Conservation (phyloP, 2,888 invertebrate genomes). For the Pharmacophagus antenor region DNA sequence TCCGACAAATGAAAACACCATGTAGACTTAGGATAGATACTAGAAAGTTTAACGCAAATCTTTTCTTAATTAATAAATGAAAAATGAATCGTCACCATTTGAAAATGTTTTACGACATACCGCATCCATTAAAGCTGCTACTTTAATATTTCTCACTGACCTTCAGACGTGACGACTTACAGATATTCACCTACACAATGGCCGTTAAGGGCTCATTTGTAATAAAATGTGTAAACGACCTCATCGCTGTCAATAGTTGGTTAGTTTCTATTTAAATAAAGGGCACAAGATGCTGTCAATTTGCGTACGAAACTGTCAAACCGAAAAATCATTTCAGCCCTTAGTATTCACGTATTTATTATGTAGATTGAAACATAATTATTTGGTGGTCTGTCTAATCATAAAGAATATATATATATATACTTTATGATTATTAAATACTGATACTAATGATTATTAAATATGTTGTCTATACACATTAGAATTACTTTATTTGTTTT, state of each 20-base stretch:
- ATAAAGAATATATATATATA: too few relatives aligned
- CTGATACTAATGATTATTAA: too few relatives aligned
- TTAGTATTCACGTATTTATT: too few relatives aligned
- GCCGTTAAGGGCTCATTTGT: constrained; percentile 14
- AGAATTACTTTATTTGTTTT: constrained; percentile 35
- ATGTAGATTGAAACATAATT: too few relatives aligned
- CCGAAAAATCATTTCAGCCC: background rate
- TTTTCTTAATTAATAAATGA: constrained; percentile 23
- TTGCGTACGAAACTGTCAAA: background rate
- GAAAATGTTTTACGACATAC: constrained; percentile 15
- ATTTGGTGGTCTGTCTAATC: too few relatives aligned
- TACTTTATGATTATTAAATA: too few relatives aligned
- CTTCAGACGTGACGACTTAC: constrained; percentile 35
- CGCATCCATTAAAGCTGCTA: constrained; percentile 16
- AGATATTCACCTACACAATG: constrained; percentile 22
- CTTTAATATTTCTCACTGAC: constrained; percentile 32
- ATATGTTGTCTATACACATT: too few relatives aligned
- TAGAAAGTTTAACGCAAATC: constrained; percentile 23
- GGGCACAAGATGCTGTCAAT: constrained; percentile 4
- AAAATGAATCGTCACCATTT: constrained; percentile 25
- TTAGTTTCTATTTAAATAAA: constrained; percentile 11
- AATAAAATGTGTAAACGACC: constrained; percentile 12
- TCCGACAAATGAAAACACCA: constrained; percentile 12
- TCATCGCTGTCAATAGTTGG: background rate
- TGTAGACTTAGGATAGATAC: constrained; percentile 17